Conservation (phyloP, 1,140 invertebrate genomes). For the Cotesia vestalis region DNA sequence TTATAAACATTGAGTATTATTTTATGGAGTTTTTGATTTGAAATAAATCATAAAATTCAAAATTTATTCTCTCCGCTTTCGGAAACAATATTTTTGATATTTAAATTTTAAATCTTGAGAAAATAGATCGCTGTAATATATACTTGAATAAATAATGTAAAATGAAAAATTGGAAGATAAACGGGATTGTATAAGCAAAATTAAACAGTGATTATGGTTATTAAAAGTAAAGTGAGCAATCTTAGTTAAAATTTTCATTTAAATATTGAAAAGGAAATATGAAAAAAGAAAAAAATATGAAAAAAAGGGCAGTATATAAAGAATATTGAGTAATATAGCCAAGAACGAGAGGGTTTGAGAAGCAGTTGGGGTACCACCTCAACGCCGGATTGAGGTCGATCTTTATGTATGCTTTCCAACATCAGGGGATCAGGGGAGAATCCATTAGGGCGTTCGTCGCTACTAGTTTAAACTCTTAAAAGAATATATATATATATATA, state of each 20-base stretch:
- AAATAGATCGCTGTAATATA: too few relatives aligned
- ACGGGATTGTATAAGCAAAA: neutral
- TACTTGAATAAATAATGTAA: neutral
- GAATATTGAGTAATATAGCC: slow-evolving; percentile 7
- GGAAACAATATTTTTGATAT: too few relatives aligned
- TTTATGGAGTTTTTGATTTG: too few relatives aligned
- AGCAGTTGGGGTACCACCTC: neutral
- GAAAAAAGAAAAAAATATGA: neutral
- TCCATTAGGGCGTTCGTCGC: slow-evolving; percentile 28
- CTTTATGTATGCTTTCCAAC: slow-evolving; percentile 31
- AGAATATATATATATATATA: slow-evolving; percentile 15
- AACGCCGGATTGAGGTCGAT: slow-evolving; percentile 23
- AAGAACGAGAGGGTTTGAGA: neutral
- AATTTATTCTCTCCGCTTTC: too few relatives aligned
- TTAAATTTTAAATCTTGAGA: too few relatives aligned
- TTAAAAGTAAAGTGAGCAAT: slow-evolving; percentile 15
- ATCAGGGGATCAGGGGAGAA: slow-evolving; percentile 12
- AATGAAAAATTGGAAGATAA: neutral
- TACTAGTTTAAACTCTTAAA: slow-evolving; percentile 26
- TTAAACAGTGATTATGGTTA: neutral
- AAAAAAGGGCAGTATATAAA: neutral
- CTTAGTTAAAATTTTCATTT: slow-evolving; percentile 16
- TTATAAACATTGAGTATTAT: too few relatives aligned
- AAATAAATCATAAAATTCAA: too few relatives aligned
- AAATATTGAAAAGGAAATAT: neutral